These are phyloP conservation scores for Candoia aspera DNA, from an alignment of 2,113 vertebrate genomes.

Conservation along the genomic window DNA sequence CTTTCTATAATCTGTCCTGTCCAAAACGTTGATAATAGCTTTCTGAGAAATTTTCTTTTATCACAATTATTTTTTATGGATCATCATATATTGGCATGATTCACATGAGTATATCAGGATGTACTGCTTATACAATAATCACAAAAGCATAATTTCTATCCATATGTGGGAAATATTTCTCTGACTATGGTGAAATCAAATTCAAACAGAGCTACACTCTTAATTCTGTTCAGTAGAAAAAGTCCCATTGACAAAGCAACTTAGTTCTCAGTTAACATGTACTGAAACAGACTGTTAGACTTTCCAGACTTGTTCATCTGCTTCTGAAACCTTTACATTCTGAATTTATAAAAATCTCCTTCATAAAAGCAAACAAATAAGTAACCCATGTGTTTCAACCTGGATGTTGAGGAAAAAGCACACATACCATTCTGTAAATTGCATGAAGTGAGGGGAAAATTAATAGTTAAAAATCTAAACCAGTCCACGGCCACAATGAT, in stretches of 20 bases:
- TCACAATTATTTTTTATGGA: background rate
- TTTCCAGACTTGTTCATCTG: no score
- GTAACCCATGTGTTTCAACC: no score
- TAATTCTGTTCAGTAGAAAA: background rate
- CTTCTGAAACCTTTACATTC: no score
- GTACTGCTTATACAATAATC: background rate
- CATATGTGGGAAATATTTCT: background rate
- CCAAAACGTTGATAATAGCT: background rate
- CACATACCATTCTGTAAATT: no score
- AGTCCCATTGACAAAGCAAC: background rate
- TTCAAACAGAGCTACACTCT: background rate
- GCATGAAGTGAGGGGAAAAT: no score
- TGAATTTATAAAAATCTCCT: no score
- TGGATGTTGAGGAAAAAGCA: no score
- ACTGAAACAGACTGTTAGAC: background rate
- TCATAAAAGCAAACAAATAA: no score
- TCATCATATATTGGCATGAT: background rate
- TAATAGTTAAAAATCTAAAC: no score
- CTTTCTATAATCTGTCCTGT: no score
- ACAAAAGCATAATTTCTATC: background rate
- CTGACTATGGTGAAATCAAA: background rate
- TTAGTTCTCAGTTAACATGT: background rate
- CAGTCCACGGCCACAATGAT: no score
- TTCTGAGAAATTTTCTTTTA: background rate
- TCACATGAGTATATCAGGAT: background rate